Evolutionary conservation across 2,797 vertebrate genomes (phyloP).

Genomic region (Tapirus indicus): DNA sequence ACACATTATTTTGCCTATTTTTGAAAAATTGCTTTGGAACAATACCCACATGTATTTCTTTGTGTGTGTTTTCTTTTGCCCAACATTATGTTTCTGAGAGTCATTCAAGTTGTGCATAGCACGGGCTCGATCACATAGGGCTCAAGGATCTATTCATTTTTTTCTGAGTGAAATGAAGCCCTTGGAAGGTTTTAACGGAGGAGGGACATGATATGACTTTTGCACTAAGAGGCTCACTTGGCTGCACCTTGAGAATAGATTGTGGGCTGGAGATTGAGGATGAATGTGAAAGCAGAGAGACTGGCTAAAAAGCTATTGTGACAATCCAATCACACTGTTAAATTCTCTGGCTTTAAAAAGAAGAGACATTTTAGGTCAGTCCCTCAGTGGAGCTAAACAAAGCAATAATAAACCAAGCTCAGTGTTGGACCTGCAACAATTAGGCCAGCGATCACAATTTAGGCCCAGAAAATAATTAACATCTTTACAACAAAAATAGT

Average conservation of each 20-base stretch:
- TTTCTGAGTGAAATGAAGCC: background rate
- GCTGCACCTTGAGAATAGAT: background rate
- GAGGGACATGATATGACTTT: background rate
- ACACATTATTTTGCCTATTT: background rate
- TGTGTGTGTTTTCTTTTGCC: background rate
- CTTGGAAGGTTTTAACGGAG: background rate
- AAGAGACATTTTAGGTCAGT: conserved; percentile 69
- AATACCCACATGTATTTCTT: background rate
- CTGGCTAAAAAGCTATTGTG: background rate
- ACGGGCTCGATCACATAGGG: background rate
- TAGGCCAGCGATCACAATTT: conserved; percentile 54
- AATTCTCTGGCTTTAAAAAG: conserved; percentile 56
- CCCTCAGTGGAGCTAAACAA: conserved; percentile 60
- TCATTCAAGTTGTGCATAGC: background rate
- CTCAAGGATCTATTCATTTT: background rate
- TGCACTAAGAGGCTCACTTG: background rate
- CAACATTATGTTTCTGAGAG: background rate
- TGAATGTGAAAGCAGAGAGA: background rate
- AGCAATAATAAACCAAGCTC: conserved; percentile 23
- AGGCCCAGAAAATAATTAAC: conserved; percentile 71
- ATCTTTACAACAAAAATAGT: conserved; percentile 58
- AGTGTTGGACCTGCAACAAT: conserved; percentile 8
- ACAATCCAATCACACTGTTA: background rate
- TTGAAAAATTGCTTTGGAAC: background rate
- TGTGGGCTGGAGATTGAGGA: background rate